Evolutionary conservation across 2,113 vertebrate species (phyloP), one percentile per base, ranked within the genome.

Genomic region (Peromyscus californicus): DNA sequence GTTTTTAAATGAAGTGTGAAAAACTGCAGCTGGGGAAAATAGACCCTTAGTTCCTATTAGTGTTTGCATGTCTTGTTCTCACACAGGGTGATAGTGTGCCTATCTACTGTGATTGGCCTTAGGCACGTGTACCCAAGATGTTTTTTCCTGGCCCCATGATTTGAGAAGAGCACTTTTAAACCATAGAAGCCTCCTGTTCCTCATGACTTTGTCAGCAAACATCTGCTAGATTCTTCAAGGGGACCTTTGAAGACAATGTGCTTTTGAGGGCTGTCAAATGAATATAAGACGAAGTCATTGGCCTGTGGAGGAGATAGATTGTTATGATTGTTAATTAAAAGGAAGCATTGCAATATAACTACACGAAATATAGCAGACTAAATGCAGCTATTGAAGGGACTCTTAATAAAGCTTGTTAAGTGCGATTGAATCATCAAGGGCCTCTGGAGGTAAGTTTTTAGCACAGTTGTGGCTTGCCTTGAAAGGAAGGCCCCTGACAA

Each of bases 1-100:
- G 87, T 88, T 97, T 97, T 84, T 93, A 76, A 96, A 65, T 93
- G 78, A 97, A 83, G 39, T 70, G 85, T 93, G 63, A 96, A 92
- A 93, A 94, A 87, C 57, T 91, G 16, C 59, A n/a, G 26, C 72
- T 78, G 51, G 57, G 67, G 72, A 84, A 96, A 93, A 79, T 65
- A 61, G 9, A 31, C 61, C 61, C 72, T 90, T 76, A 72, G 67
- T 89, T 91, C 31, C 16, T 5, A 5, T 80, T 93, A 61, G 33
- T 93, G 70, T 36, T 87, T 78, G 26, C 45, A 63, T 94, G 74
- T 33, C 48, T 92, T 93, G 33, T 94, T 84, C 89, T 93, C 67
- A 91, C 67, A 29, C 0, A 1, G 21, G 26, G 2, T 21, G 61
- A 82, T 15, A 36, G n/a, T 33, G 54, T 48, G 59, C 4, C 22